Evolutionary conservation across 2,113 vertebrate genomes (phyloP).

Genomic region (Spheniscus mendiculus): DNA sequence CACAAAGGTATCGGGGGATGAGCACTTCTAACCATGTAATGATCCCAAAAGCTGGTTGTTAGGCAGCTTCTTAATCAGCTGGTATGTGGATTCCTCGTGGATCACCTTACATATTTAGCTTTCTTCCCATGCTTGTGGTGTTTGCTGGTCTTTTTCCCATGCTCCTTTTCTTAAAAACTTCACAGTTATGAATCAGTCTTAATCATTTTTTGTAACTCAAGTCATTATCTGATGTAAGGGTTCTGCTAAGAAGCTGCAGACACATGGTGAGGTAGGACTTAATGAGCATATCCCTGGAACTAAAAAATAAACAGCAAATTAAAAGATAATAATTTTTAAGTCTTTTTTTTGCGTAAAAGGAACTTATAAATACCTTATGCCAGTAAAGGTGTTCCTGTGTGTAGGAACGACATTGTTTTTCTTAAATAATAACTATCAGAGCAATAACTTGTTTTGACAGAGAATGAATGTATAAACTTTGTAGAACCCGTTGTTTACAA

Average conservation of each 20-base stretch:
- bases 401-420: neutral
- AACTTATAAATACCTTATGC: neutral
- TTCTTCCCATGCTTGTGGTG: neutral
- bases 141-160: neutral
- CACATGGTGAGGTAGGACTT: neutral
- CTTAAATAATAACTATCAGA: neutral
- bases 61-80: neutral
- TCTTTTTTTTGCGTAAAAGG: neutral
- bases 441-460: neutral
- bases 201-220: neutral
- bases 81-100: neutral
- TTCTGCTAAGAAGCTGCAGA: neutral
- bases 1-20: neutral
- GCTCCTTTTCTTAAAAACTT: neutral
- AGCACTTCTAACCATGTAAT: neutral
- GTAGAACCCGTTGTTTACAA: neutral
- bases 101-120: neutral
- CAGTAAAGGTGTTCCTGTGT: neutral
- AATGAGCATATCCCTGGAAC: neutral
- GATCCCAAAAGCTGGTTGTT: neutral
- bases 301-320: neutral
- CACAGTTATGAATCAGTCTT: neutral
- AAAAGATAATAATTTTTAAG: neutral
- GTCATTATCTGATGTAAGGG: neutral
- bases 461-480: neutral